Percentiles rank a stretch among this genome's conserved stretches.
phyloP scores from a whole-genome alignment of 2,797 vertebrate species.

The Eutrigla gurnardus region DNA sequence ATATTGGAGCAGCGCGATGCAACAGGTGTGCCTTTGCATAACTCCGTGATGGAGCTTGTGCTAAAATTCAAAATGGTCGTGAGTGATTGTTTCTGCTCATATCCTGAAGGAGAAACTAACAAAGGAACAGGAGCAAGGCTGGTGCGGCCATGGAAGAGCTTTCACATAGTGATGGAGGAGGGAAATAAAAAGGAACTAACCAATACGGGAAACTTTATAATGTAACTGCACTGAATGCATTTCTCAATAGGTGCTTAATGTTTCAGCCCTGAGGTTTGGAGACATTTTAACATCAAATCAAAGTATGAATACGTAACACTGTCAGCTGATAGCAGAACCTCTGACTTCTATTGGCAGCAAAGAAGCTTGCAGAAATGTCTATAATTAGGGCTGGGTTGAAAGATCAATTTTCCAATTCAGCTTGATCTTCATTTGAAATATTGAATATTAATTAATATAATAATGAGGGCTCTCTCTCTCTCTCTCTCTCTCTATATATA shows the following conservation, averaged over 20 bases:
- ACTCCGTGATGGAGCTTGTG: not conserved
- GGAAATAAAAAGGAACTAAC: not conserved
- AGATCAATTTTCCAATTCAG: too few species aligned
- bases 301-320: not conserved
- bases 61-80: conserved; percentile 18
- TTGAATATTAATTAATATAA: too few species aligned
- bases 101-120: not conserved
- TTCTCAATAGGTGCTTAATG: not conserved
- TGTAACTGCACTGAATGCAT: not conserved
- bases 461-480: too few species aligned
- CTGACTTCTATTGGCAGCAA: not conserved
- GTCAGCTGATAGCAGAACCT: not conserved
- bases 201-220: not conserved
- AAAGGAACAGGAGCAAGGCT: not conserved
- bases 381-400: too few species aligned
- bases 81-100: not conserved
- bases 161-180: not conserved
- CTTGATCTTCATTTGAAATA: too few species aligned
- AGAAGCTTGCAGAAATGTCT: not conserved
- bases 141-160: not conserved
- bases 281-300: not conserved
- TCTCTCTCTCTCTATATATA: too few species aligned
- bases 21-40: conserved; percentile 43
- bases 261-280: not conserved
- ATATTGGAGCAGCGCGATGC: not conserved